Conservation (phyloP, 2,113 vertebrate species). For the Calidris pugnax region DNA sequence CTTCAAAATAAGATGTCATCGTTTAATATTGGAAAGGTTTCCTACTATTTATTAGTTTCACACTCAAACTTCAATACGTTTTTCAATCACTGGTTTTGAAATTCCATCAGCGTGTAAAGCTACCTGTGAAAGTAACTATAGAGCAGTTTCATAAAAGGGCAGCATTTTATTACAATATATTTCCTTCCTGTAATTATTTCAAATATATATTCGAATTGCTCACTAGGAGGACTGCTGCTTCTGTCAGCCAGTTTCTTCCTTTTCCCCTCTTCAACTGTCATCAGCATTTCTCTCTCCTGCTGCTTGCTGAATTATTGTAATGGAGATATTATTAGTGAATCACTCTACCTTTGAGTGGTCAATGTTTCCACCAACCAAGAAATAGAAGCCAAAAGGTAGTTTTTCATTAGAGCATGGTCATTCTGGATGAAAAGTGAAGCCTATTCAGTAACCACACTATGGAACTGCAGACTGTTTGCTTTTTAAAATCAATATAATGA, state of each 20-base stretch:
- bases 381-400: neutral
- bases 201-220: neutral
- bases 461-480: neutral
- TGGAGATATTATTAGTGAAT: slow-evolving; percentile 13
- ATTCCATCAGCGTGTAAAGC: neutral
- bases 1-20: neutral
- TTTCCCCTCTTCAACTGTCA: neutral
- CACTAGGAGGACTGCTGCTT: neutral
- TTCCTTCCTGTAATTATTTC: neutral
- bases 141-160: neutral
- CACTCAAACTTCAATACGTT: neutral
- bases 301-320: slow-evolving; percentile 9
- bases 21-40: neutral
- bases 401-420: slow-evolving; percentile 11
- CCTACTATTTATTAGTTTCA: neutral
- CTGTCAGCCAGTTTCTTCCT: neutral
- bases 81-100: neutral
- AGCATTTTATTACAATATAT: neutral
- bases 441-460: neutral
- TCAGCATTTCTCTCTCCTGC: neutral
- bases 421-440: neutral
- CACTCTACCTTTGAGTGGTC: neutral
- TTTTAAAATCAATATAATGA: slow-evolving; percentile 29
- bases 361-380: neutral
- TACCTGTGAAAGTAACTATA: neutral